A percentile compares a stretch with the other conserved stretches of the same genome.
phyloP scores from a whole-genome alignment of 2,888 invertebrate species.

The Rugalucina vietnamica region DNA sequence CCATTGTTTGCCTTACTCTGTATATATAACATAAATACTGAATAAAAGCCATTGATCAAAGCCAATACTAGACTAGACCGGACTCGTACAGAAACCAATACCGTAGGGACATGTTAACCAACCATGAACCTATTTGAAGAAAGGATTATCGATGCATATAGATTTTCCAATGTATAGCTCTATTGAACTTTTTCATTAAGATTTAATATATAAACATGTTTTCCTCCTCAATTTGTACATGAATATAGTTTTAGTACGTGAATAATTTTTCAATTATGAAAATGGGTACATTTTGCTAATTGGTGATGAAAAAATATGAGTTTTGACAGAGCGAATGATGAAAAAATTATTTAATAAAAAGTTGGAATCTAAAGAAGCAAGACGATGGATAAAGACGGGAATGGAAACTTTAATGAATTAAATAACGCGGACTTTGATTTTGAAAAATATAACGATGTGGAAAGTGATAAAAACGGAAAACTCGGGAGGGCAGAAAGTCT shows the following conservation, averaged over 20 bases:
- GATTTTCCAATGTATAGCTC: background rate
- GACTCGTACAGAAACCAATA: background rate
- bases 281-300: background rate
- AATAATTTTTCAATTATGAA: background rate
- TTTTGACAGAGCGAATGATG: background rate
- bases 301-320: background rate
- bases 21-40: background rate
- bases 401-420: background rate
- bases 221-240: background rate
- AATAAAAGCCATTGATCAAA: background rate
- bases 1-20: background rate
- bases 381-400: background rate
- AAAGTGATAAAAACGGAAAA: background rate
- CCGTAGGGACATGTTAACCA: background rate
- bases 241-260: background rate
- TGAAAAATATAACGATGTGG: background rate
- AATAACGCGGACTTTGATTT: too few relatives aligned
- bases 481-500: background rate
- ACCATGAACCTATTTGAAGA: background rate
- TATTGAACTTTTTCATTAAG: background rate
- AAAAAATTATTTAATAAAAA: background rate
- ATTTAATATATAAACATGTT: background rate
- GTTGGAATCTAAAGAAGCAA: background rate
- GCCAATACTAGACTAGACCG: background rate
- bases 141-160: background rate